These are phyloP conservation scores for Agapostemon virescens DNA, from an alignment of 2,888 invertebrate species.

Conservation along the genomic window DNA sequence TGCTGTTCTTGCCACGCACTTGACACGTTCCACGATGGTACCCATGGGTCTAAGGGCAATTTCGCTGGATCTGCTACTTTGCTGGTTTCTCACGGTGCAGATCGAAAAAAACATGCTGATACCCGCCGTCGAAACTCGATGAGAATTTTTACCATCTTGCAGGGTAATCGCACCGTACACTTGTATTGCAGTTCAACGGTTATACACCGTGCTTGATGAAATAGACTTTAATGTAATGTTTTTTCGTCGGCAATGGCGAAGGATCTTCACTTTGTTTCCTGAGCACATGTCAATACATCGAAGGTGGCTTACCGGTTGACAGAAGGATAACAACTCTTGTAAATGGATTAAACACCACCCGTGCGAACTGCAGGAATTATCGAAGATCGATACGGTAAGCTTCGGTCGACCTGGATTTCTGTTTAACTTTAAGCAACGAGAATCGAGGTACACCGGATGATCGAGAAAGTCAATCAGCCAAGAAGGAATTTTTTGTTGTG, in stretches of 20 bases:
- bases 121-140: not conserved
- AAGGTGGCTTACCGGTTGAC: slow-evolving; percentile 63
- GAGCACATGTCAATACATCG: slow-evolving; percentile 60
- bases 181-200: too few relatives aligned
- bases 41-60: slow-evolving; percentile 70
- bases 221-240: too few relatives aligned
- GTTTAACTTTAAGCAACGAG: slow-evolving; percentile 36
- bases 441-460: slow-evolving; percentile 15
- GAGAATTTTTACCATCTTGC: not conserved
- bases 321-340: slow-evolving; percentile 60
- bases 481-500: not conserved
- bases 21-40: slow-evolving; percentile 70
- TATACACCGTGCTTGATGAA: too few relatives aligned
- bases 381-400: slow-evolving; percentile 55
- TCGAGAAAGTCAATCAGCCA: slow-evolving; percentile 14
- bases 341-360: slow-evolving; percentile 65
- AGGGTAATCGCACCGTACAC: not conserved
- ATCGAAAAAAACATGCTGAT: slow-evolving; percentile 2
- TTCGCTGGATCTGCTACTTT: slow-evolving; percentile 23
- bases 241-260: not conserved
- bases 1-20: slow-evolving; percentile 67
- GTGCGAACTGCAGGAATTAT: slow-evolving; percentile 51
- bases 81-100: slow-evolving; percentile 57
- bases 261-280: not conserved
- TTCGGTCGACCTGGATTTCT: slow-evolving; percentile 48